Base-by-base conservation (phyloP, 2,888 invertebrate genomes). In the Sarcophaga variegata region DNA sequence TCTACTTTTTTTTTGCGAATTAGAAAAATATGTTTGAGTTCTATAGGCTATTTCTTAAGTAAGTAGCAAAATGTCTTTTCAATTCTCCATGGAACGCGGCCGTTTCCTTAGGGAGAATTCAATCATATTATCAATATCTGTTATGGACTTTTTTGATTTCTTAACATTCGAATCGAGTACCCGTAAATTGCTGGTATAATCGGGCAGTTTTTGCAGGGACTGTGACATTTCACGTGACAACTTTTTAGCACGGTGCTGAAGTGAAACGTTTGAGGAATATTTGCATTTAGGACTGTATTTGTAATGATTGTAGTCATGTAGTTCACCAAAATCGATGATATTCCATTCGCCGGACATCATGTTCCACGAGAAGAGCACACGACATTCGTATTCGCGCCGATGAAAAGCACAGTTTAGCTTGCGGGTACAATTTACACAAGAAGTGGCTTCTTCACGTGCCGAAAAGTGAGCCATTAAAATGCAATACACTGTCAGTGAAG, bases 291-390 rank as follows among this genome's bases (percentile, higher is more conserved):
- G 89, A n/a, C 89, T 83, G 5, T 90, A 89, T 45, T 90, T 91
- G 0, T 91, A 89, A 0, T 91, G 90, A 63, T 89, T 89, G 47
- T 88, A 87, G 88, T 94, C 93, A 27, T 90, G 90, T 0, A 94
- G 88, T 72, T 93, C 92, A 3, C 94, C 94, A 88, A 93, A 93
- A 84, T 94, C 93, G 2, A 94, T 87, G 3, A 94, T 92, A 82
- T 93, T 91, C 93, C 93, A 93, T 78, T 91, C 91, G 1, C 93
- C 93, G 12, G 90, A 88, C 78, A 92, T 92, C 91, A 93, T 93
- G 76, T 94, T 93, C 94, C 94, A 94, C 11, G 92, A 92, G 79
- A 93, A 94, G 2, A 94, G 90, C 49, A 93, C 93, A 3, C 93
- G 92, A 77, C 93, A 93, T 79, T 94, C 93, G 82, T 92, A 94